Conservation (phyloP, 2,113 vertebrate species). For the Ceyx melanurus region DNA sequence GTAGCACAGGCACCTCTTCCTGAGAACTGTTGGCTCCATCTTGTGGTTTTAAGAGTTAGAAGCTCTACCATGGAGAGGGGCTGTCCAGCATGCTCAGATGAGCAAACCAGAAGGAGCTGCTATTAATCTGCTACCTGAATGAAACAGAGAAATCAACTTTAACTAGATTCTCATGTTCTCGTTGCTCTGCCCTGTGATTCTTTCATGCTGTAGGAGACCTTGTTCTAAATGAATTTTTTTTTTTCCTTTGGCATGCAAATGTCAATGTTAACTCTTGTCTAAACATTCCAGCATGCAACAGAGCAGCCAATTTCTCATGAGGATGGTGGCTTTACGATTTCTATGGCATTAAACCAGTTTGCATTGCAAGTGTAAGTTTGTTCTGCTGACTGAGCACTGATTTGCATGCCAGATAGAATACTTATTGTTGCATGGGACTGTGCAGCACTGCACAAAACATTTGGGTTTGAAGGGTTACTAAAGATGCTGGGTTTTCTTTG, state of each 20-base stretch:
- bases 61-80: neutral
- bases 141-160: neutral
- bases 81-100: neutral
- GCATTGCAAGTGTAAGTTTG: constrained; percentile 38
- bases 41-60: constrained; percentile 51
- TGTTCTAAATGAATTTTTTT: neutral
- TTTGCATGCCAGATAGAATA: constrained; percentile 30
- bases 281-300: constrained; percentile 14
- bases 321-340: constrained; percentile 60
- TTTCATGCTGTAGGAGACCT: neutral
- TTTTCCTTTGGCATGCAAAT: constrained; percentile 15
- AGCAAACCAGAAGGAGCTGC: neutral
- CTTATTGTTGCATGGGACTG: neutral
- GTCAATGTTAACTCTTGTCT: neutral
- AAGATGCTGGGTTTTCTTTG: neutral
- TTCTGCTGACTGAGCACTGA: constrained; percentile 36
- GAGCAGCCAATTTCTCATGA: constrained; percentile 47
- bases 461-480: constrained; percentile 5
- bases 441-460: neutral
- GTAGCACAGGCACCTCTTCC: neutral
- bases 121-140: constrained; percentile 29
- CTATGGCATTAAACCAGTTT: constrained; percentile 65
- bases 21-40: constrained; percentile 63
- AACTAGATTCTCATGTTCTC: neutral
- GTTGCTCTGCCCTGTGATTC: neutral